Conservation (phyloP, 2,797 vertebrate genomes). For the Malacoraja senta region DNA sequence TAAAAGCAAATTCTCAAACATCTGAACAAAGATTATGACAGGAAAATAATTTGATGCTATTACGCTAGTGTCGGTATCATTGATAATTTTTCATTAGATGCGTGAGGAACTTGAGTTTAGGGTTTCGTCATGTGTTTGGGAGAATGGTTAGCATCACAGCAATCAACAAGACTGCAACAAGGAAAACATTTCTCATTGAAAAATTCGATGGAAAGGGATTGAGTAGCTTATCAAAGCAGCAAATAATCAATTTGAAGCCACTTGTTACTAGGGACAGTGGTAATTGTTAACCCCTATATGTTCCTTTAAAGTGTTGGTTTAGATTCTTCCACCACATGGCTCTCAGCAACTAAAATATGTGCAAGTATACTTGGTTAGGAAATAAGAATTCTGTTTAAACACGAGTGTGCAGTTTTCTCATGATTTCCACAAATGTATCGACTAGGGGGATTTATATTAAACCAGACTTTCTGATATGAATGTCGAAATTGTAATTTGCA, state of each 20-base stretch:
- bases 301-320: background rate
- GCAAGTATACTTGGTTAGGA: background rate
- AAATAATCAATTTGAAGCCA: background rate
- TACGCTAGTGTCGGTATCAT: background rate
- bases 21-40: background rate
- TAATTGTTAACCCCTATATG: background rate
- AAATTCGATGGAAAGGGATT: background rate
- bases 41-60: background rate
- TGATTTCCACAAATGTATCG: background rate
- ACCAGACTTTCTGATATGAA: background rate
- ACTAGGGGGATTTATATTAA: background rate
- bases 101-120: background rate
- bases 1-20: background rate
- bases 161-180: background rate
- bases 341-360: background rate
- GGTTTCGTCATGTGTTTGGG: too few species aligned
- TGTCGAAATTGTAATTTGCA: background rate
- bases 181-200: background rate
- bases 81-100: background rate
- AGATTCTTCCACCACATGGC: too few species aligned
- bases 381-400: background rate
- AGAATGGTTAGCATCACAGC: background rate
- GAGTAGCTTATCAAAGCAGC: background rate
- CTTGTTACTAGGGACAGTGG: background rate
- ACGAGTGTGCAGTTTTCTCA: background rate